phyloP scores from a whole-genome alignment of 2,888 invertebrate species.

The Drosophila barbarae region DNA sequence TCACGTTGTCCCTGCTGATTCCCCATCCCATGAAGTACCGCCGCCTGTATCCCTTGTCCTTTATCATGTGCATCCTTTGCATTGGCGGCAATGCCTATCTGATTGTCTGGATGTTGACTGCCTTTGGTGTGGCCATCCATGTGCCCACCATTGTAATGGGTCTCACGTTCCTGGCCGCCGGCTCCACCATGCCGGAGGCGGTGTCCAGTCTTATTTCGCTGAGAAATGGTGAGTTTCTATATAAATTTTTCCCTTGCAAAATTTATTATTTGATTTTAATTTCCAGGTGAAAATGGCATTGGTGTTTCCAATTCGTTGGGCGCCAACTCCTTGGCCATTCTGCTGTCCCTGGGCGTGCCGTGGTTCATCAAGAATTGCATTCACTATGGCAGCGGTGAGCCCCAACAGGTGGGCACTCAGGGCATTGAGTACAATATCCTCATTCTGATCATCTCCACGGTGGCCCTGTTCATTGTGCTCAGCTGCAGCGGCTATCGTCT shows the following conservation, averaged over 20 bases:
- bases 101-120: constrained; percentile 95
- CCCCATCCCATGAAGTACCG: constrained; percentile 85
- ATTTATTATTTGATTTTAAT: background rate
- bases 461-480: constrained; percentile 85
- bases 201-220: constrained; percentile 91
- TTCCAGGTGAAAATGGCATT: constrained; percentile 89
- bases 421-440: constrained; percentile 91
- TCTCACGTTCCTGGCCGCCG: constrained; percentile 93
- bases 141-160: constrained; percentile 95
- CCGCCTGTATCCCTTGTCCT: constrained; percentile 87
- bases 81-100: constrained; percentile 92
- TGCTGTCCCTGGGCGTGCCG: constrained; percentile 90
- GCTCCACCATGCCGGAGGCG: constrained; percentile 92
- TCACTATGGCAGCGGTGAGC: constrained; percentile 79
- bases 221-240: constrained; percentile 85
- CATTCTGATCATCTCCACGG: constrained; percentile 87
- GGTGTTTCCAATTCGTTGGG: constrained; percentile 93
- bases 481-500: constrained; percentile 86
- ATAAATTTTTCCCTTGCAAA: background rate
- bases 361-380: constrained; percentile 89
- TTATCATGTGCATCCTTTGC: constrained; percentile 92
- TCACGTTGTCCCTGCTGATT: constrained; percentile 84
- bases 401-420: constrained; percentile 86
- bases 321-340: constrained; percentile 91
- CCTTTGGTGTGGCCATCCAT: constrained; percentile 88